Percentiles rank a stretch among this genome's conserved stretches.
phyloP scores from a whole-genome alignment of 2,113 vertebrate genomes.

The Cairina moschata region DNA sequence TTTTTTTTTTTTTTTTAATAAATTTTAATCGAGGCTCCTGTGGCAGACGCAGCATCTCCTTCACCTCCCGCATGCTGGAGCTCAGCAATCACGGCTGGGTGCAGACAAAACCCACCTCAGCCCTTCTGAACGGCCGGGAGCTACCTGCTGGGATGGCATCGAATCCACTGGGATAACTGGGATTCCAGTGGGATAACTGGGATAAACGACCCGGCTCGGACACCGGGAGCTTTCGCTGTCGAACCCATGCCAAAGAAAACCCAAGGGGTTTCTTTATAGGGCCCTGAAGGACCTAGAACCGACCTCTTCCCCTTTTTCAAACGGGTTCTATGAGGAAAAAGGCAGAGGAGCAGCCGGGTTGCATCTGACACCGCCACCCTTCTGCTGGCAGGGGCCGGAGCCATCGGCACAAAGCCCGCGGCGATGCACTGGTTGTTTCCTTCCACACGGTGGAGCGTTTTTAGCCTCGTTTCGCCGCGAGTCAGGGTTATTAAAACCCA shows the following conservation, averaged over 20 bases:
- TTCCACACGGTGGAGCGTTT: neutral
- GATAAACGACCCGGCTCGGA: neutral
- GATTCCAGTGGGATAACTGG: neutral
- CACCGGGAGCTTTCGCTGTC: accelerated
- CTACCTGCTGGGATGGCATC: neutral
- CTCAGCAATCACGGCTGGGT: accelerated
- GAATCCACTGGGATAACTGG: neutral
- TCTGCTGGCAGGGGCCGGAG: accelerated
- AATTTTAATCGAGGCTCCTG: neutral
- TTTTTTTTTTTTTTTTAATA: no score
- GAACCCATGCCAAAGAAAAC: neutral
- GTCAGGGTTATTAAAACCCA: neutral
- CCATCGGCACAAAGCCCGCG: neutral
- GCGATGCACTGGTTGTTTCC: neutral
- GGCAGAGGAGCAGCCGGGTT: neutral
- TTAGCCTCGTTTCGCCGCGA: accelerated
- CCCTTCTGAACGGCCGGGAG: neutral
- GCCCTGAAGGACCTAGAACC: neutral
- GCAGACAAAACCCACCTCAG: neutral
- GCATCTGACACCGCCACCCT: no score
- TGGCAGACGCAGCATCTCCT: neutral
- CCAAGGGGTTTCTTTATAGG: neutral
- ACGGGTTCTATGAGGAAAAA: accelerated
- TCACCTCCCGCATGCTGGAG: accelerated
- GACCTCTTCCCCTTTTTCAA: no score